Base-by-base conservation (phyloP, 35 echinoderm and acorn worm genomes). In the Diadema setosum region DNA sequence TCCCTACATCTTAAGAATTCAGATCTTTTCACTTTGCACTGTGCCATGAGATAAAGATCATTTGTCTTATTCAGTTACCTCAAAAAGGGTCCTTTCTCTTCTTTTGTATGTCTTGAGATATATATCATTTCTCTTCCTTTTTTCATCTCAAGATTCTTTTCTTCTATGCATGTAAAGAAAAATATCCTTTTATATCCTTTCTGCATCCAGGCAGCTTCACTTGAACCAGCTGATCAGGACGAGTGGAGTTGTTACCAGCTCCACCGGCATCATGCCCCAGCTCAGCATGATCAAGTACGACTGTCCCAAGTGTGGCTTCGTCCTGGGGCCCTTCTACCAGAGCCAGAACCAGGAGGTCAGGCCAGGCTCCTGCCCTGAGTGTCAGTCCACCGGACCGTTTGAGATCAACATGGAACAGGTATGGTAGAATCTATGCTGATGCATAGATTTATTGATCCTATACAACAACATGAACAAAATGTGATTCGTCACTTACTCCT, bases 321-420 rank as follows among this genome's bases (percentile, higher is more conserved):
- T 99, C 26, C 83, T 99, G 7, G 96, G 96, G 15, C 96, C 96
- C 6, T 99, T 99, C 87, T 94, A 99, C 67, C 96, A 99, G 63
- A 94, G 88, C 65, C 96, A 99, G 86, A 99, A 94, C 83, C 96
- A 99, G 87, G 96, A 99, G 65, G 96, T 99, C 20, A 37, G 89
- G 35, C 96, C 92, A 3, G 96, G 96, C n/a, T 94, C 96, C 30
- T 99, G 96, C 67, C 96, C 96, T 33, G 96, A 99, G 65, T 99
- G 96, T 80, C 96, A 99, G 74, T 99, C 96, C 21, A 82, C 31
- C 25, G 96, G 96, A 30, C 96, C 96, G 52, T 99, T 99, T 95
- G 89, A 91, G 59, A 94, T 99, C 34, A 99, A 99, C 65, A 99
- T 99, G 96, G 96, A 99, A 90, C 92, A 99, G 92, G 96, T 95